Evolutionary conservation across 2,113 vertebrate species (phyloP), one percentile per base, ranked within the genome.

Genomic region (Chitala chitala): DNA sequence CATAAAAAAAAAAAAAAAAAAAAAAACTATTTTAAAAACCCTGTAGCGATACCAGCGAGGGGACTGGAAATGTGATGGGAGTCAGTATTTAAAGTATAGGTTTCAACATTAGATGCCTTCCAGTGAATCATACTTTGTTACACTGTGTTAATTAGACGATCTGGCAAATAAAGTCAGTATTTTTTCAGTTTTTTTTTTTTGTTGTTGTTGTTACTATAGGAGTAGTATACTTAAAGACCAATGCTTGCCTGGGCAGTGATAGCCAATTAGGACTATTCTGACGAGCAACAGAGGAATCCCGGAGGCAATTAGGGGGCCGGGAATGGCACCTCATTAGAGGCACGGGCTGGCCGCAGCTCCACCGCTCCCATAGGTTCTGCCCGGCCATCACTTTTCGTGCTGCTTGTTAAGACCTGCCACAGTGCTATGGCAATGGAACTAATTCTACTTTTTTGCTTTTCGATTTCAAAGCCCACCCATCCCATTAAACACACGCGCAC

Each of bases 201-300:
- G 20, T 12, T 63, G 9, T 38, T 38, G 4, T 61, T 59, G 8
- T 38, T 38, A 36, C n/a, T 46, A 36, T 1, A 10, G 59, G 59
- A n/a, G 38, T 38, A 29, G 59, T 29, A 33, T n/a, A n/a, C 33
- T 3, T 38, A 36, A 36, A 63, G 33, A 12, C 24, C 71, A 48
- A 31, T 61, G 72, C 85, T 84, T 80, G 80, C 80, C 78, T 83
- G 86, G 79, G 80, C 82, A 85, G 87, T 84, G 86, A 89, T 87
- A 86, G 86, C 86, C 88, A 91, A 90, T 90, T 91, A 90, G 85
- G 82, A 78, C 72, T 78, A 84, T 82, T 86, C 82, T 87, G 87
- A 89, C 86, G 87, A 90, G 82, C 84, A 78, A 80, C 85, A 78
- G 86, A 82, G 42, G 66, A 76, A 77, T 82, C 80, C 63, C 72